Conservation (phyloP, 2,113 vertebrate genomes). For the Axis porcinus region DNA sequence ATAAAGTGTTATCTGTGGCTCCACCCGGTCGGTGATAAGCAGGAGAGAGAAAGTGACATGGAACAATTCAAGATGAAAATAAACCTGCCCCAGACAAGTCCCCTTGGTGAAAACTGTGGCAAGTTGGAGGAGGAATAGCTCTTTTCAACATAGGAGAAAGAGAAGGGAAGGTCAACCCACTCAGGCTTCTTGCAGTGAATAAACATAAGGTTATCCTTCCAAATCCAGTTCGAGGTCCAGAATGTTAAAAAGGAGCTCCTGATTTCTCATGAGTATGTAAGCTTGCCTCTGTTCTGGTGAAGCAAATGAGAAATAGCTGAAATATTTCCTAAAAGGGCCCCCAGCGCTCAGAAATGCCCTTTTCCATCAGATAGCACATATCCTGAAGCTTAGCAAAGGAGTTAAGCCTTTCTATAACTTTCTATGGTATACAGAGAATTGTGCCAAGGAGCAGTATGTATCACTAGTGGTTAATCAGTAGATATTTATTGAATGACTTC, state of each 20-base stretch:
- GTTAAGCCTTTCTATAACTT: neutral
- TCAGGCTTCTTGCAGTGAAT: neutral
- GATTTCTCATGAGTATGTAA: neutral
- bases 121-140: neutral
- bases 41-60: neutral
- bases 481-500: neutral
- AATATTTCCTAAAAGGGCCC: neutral
- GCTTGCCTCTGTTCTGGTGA: neutral
- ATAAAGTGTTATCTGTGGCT: slow-evolving; percentile 45
- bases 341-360: neutral
- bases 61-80: neutral
- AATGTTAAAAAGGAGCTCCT: neutral
- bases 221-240: neutral
- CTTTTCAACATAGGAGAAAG: neutral
- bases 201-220: neutral
- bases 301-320: slow-evolving; percentile 28
- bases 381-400: neutral
- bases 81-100: neutral
- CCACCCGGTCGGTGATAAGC: neutral
- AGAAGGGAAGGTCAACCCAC: neutral
- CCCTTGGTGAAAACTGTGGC: neutral
- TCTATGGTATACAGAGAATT: neutral
- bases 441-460: neutral
- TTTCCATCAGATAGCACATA: neutral
- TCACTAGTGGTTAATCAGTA: neutral